phyloP scores from a whole-genome alignment of 2,888 invertebrate species.

The Atherix ibis region DNA sequence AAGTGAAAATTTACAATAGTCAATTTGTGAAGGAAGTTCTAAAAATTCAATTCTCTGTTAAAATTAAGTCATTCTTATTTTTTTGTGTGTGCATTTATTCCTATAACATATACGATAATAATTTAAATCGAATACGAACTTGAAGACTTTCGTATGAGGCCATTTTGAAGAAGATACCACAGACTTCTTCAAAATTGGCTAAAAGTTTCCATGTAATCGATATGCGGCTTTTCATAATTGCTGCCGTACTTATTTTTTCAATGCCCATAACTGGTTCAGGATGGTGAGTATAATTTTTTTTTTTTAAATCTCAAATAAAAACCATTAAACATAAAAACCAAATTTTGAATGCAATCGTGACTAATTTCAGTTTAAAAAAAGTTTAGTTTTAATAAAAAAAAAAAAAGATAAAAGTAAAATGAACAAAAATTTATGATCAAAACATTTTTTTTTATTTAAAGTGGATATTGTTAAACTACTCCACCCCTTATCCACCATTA shows the following conservation, averaged over 20 bases:
- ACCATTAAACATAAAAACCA: not conserved
- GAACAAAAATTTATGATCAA: too few relatives aligned
- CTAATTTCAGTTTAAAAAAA: too few relatives aligned
- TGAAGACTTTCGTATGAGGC: not conserved
- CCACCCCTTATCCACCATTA: too few relatives aligned
- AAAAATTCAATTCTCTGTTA: not conserved
- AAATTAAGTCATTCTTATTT: not conserved
- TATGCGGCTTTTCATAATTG: constrained; percentile 66
- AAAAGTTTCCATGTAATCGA: constrained; percentile 18
- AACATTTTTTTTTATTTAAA: too few relatives aligned
- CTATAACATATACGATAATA: not conserved
- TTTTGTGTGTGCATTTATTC: not conserved
- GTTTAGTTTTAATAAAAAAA: too few relatives aligned
- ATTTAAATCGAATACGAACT: not conserved
- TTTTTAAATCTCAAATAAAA: not conserved
- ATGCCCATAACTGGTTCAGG: constrained; percentile 77
- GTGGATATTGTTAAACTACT: too few relatives aligned
- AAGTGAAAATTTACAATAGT: too few relatives aligned
- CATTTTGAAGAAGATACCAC: constrained; percentile 2
- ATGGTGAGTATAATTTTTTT: constrained; percentile 52
- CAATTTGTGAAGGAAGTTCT: too few relatives aligned
- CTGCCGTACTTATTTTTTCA: constrained; percentile 70
- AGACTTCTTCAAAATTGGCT: too few relatives aligned
- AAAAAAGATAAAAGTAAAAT: too few relatives aligned
- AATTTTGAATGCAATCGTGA: too few relatives aligned